Evolutionary conservation across 1,140 invertebrate species (phyloP).

Genomic region (Varroa destructor): DNA sequence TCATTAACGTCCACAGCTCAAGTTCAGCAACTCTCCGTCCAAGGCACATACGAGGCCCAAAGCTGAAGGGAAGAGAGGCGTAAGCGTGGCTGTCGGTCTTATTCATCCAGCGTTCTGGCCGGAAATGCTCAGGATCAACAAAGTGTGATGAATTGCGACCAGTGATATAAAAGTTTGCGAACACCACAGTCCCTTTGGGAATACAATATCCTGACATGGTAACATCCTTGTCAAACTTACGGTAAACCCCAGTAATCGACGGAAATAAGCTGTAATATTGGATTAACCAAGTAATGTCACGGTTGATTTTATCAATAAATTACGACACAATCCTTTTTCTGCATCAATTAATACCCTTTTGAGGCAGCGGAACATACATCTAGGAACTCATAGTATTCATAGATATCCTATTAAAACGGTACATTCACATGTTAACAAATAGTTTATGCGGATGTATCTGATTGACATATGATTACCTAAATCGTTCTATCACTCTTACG

Average conservation of each 20-base stretch:
- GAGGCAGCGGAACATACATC: too few relatives aligned
- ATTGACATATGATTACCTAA: too few relatives aligned
- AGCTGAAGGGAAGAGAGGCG: constrained; percentile 49
- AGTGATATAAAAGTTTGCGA: constrained; percentile 26
- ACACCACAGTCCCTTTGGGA: constrained; percentile 47
- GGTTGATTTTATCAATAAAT: not conserved
- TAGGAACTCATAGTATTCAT: too few relatives aligned
- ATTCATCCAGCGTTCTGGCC: constrained; percentile 33
- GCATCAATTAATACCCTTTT: too few relatives aligned
- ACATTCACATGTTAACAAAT: too few relatives aligned
- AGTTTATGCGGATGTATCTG: too few relatives aligned
- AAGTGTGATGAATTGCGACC: constrained; percentile 50
- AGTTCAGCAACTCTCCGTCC: constrained; percentile 37
- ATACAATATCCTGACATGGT: constrained; percentile 39
- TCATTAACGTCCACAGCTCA: constrained; percentile 31
- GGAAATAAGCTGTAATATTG: constrained; percentile 46
- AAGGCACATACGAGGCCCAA: constrained; percentile 48
- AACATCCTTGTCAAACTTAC: constrained; percentile 37
- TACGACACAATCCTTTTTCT: not conserved
- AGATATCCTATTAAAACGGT: too few relatives aligned
- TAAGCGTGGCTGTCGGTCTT: constrained; percentile 37
- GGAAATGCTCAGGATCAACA: constrained; percentile 45
- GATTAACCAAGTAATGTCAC: constrained; percentile 29
- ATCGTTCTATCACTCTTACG: too few relatives aligned
- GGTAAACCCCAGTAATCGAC: constrained; percentile 36